Base-by-base conservation (phyloP, 2,797 vertebrate genomes). In the Arctocebus calabarensis region DNA sequence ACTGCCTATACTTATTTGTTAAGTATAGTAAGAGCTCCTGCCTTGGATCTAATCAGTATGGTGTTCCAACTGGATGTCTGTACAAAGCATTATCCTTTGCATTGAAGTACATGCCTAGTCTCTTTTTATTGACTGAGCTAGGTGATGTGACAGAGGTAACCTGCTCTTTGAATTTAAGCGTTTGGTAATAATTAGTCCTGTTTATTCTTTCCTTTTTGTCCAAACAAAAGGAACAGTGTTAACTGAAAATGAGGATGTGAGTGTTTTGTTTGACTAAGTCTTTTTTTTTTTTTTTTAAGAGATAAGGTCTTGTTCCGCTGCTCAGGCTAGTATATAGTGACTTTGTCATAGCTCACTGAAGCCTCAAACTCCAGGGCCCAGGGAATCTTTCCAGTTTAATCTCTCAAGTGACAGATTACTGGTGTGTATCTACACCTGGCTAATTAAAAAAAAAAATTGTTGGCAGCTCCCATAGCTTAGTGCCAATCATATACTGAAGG, bases 221-320 rank as follows among this genome's bases (percentile, higher is more conserved):
- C 68, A 85, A 94, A 97, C 29, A 92, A 57, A 93, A 94, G 75
- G 79, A 85, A 3, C 12, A 64, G 1, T 84, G 66, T 43, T 57
- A 32, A 32, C 27, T 93, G 83, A 86, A 59, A 82, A 55, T 83
- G 45, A 66, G n/a, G 40, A 25, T 92, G 14, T 79, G 52, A 73
- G 7, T 91, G 25, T 91, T 96, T 90, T 93, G 9, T 61, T 94
- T 93, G 34, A 61, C 74, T 74, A 93, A 92, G 12, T 74, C 34
- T 32, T 88, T 92, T 81, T 91, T 68, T 68, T 57, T 84, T 82
- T 37, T 66, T 66, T 32, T 66, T 32, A n/a, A n/a, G 32, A 66
- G 32, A 66, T 16, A 4, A 7, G 17, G 7, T n/a, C 7, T 66
- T 66, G 32, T 7, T 66, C 7, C 8, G 7, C 19, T 66, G 64